Conservation (phyloP, 2,113 vertebrate genomes). For the Ceyx cyanopectus region DNA sequence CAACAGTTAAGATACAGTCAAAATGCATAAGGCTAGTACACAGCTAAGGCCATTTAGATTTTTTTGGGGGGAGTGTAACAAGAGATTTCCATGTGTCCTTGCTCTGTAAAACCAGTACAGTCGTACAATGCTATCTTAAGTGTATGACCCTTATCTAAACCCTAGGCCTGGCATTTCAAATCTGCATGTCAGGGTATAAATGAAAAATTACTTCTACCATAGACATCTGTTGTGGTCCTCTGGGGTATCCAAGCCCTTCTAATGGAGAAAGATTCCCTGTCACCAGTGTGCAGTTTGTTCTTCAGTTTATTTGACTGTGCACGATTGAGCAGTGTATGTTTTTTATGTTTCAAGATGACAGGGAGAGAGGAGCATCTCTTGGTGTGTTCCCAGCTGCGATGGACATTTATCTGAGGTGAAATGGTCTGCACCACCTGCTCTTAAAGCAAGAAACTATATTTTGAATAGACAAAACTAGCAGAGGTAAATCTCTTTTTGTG, state of each 20-base stretch:
- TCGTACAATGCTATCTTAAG: rapidly evolving
- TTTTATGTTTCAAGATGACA: neutral
- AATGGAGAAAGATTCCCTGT: neutral
- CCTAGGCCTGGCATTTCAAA: neutral
- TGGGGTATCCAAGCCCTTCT: neutral
- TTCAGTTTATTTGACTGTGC: neutral
- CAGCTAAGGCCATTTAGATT: neutral
- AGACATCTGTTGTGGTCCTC: neutral
- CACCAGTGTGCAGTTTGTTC: neutral
- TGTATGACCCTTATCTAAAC: neutral
- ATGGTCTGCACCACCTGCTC: neutral
- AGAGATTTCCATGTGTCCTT: neutral
- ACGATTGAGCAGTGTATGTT: neutral
- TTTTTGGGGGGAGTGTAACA: neutral
- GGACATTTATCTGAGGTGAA: neutral
- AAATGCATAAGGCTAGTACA: neutral
- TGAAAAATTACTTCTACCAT: neutral
- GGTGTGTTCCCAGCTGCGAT: neutral
- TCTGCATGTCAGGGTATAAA: neutral
- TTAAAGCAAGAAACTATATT: neutral
- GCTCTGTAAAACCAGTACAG: neutral
- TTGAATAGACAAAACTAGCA: neutral
- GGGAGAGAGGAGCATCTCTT: neutral
- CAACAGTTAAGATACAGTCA: neutral
- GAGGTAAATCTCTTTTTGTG: neutral